phyloP scores from a whole-genome alignment of 2,888 invertebrate genomes.

The Nebria salina region DNA sequence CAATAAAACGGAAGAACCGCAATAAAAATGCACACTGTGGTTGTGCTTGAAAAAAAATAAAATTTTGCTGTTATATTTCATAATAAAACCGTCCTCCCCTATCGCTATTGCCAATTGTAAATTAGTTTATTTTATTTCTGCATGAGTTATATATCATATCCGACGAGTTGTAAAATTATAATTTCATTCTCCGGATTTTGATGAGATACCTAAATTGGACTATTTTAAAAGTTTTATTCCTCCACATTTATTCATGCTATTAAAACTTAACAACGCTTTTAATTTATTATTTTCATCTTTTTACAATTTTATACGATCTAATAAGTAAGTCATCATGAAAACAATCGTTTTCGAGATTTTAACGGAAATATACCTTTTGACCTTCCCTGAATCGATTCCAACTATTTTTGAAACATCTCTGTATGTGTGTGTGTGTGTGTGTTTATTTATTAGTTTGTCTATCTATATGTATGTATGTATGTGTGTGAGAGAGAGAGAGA shows the following conservation, averaged over 20 bases:
- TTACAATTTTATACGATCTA: neutral
- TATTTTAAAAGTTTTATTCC: neutral
- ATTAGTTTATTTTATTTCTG: constrained; percentile 1
- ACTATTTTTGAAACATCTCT: too few relatives aligned
- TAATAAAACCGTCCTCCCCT: constrained; percentile 33
- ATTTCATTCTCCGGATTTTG: neutral
- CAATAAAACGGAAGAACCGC: constrained; percentile 40
- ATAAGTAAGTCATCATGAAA: too few relatives aligned
- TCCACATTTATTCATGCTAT: neutral
- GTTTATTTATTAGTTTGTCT: too few relatives aligned
- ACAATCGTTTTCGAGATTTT: too few relatives aligned
- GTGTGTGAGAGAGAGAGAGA: too few relatives aligned
- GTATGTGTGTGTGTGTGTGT: too few relatives aligned
- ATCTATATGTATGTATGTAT: too few relatives aligned
- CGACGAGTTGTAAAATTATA: neutral
- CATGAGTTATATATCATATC: neutral
- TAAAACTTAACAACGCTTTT: neutral
- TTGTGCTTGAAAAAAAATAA: neutral
- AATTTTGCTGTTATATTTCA: constrained; percentile 21
- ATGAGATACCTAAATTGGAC: neutral
- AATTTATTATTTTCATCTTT: neutral
- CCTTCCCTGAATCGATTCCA: too few relatives aligned
- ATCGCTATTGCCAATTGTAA: constrained; percentile 1
- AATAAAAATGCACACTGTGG: constrained; percentile 32
- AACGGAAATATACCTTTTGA: too few relatives aligned